Evolutionary conservation across 2,888 invertebrate genomes (phyloP).

Genomic region (Monochamus alternatus): DNA sequence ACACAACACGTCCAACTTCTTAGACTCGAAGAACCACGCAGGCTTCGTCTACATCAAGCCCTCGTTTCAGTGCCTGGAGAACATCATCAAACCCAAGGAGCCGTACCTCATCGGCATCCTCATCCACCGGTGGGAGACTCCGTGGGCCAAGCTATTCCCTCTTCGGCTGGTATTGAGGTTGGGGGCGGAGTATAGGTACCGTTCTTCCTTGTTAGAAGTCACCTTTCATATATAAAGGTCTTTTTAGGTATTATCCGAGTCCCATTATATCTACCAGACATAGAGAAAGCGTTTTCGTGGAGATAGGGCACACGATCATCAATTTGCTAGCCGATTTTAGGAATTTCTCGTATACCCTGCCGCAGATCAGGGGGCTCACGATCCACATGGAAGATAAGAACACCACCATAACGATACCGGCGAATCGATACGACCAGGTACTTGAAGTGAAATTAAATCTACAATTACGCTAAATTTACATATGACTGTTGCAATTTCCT

Average conservation of each 20-base stretch:
- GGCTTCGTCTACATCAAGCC: conserved; percentile 88
- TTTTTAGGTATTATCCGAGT: conserved; percentile 82
- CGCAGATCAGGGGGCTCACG: conserved; percentile 82
- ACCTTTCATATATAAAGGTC: neutral
- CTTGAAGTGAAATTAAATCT: too few relatives aligned
- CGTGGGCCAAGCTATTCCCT: conserved; percentile 88
- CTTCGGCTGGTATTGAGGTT: conserved; percentile 83
- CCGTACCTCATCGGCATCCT: conserved; percentile 86
- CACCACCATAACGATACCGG: conserved; percentile 84
- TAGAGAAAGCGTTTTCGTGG: conserved; percentile 86
- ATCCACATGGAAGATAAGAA: conserved; percentile 89
- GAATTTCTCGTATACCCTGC: conserved; percentile 86
- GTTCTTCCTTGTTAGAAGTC: too few relatives aligned
- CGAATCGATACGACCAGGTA: conserved; percentile 81
- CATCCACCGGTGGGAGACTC: conserved; percentile 84
- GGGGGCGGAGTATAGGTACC: conserved; percentile 83
- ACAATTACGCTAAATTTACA: too few relatives aligned
- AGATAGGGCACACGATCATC: conserved; percentile 91
- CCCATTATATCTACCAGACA: conserved; percentile 85
- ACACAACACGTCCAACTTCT: conserved; percentile 75
- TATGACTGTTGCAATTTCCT: too few relatives aligned
- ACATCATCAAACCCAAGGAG: conserved; percentile 80
- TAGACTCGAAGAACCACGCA: conserved; percentile 82
- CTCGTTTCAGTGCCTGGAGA: conserved; percentile 86
- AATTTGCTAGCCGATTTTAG: conserved; percentile 90